Base-by-base conservation (phyloP, 2,113 vertebrate genomes). In the Rousettus leschenaultii region DNA sequence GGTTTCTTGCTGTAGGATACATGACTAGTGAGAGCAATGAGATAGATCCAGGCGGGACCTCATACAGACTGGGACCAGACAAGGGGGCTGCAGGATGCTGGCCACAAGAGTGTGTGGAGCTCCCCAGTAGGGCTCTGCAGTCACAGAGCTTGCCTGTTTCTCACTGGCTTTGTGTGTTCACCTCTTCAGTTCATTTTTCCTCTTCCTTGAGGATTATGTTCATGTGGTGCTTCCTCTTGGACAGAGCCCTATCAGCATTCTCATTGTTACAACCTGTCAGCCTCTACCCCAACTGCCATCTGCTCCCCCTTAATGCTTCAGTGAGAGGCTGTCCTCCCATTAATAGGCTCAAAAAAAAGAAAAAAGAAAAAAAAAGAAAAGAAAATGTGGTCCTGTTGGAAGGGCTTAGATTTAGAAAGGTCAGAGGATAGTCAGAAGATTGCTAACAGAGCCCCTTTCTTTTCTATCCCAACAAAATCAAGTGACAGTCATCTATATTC, bases 71-170 rank as follows among this genome's bases (percentile, higher is more conserved):
- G 45, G 7, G 45, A 71, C 6, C 19, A 84, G 75, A 48, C 13
- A 43, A 51, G 7, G 19, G 13, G 5, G 22, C 28, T 89, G 7
- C 22, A 75, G n/a, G 70, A 61, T 18, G 3, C 45, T 18, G 12
- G 38, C 38, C 24, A 30, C n/a, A 14, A 40, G 73, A 30, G 24
- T 43, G 4, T 59, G 30, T 38, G 35, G 79, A 74, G 30, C 43
- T 11, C 18, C 55, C 35, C 16, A 4, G 0, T 15, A 35, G 61
- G 40, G 15, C 38, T 21, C 57, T 1, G 13, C 1, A 1, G 14
- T 51, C n/a, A 5, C 0, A 0, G 45, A 7, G 4, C 63, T 18
- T 9, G 6, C 30, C 22, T 66, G 2, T 26, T 51, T 84, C 45
- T n/a, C 30, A 40, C n/a, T 35, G 16, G 53, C 28, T 83, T 16